Percentiles rank a stretch among this genome's conserved stretches.
These are phyloP conservation scores for Phoebastria nigripes DNA, from an alignment of 2,797 vertebrate genomes.

Conservation along the genomic window DNA sequence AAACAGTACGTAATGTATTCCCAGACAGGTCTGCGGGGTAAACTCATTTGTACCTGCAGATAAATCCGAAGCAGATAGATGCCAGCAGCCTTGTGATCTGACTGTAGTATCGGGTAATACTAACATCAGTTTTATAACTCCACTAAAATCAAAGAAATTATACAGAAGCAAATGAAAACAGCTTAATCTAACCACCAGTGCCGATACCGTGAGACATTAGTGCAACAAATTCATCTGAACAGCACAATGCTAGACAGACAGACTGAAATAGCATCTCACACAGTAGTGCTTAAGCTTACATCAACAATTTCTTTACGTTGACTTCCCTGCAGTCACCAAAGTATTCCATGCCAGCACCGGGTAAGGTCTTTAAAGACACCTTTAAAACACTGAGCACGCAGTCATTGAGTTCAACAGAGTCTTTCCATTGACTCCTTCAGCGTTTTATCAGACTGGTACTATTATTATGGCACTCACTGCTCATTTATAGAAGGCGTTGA, in stretches of 20 bases:
- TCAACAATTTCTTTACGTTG: background rate
- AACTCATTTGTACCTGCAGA: background rate
- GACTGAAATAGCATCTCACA: background rate
- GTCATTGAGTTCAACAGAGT: background rate
- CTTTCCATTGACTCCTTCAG: background rate
- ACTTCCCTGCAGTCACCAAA: background rate
- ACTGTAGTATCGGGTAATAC: background rate
- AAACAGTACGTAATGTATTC: background rate
- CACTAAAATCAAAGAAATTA: background rate
- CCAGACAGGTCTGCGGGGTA: background rate
- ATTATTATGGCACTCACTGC: background rate
- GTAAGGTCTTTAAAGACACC: background rate
- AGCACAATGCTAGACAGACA: background rate
- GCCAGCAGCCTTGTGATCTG: background rate
- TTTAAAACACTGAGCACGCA: background rate
- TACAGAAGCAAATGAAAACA: background rate
- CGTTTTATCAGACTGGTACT: rapidly evolving
- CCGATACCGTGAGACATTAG: background rate
- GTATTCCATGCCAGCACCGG: background rate
- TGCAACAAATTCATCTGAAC: background rate
- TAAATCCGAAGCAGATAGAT: background rate
- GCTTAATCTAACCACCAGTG: background rate
- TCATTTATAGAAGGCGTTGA: rapidly evolving
- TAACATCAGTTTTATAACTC: background rate
- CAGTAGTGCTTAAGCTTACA: background rate